These are phyloP conservation scores for Agrilus cyanescens DNA, from an alignment of 2,888 invertebrate genomes.

Conservation along the genomic window DNA sequence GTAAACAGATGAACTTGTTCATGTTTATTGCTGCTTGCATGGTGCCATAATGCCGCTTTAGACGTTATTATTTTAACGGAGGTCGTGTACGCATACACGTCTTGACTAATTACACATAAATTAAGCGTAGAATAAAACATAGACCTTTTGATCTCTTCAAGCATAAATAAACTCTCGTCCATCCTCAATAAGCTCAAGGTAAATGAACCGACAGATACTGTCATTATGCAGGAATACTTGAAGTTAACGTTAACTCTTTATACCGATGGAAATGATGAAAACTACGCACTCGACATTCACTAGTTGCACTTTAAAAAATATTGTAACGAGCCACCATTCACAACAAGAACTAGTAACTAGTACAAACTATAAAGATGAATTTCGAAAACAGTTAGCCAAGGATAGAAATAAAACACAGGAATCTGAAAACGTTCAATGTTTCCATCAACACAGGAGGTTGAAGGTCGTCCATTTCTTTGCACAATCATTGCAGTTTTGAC, in stretches of 20 bases:
- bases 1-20: background rate
- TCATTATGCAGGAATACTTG: no score
- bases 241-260: slow-evolving; percentile 21
- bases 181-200: slow-evolving; percentile 29
- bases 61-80: slow-evolving; percentile 27
- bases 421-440: no score
- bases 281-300: no score
- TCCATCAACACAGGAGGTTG: no score
- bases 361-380: no score
- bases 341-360: no score
- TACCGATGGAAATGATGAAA: slow-evolving; percentile 6
- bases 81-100: slow-evolving; percentile 25
- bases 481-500: no score
- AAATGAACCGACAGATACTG: slow-evolving; percentile 21
- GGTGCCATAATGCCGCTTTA: slow-evolving; percentile 24
- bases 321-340: no score
- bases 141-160: slow-evolving; percentile 30
- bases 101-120: slow-evolving; percentile 32
- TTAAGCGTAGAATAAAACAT: slow-evolving; percentile 29
- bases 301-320: no score
- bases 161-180: slow-evolving; percentile 30
- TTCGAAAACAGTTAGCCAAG: no score
- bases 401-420: no score
- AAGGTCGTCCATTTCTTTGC: no score
- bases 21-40: slow-evolving; percentile 15